Evolutionary conservation across 2,797 vertebrate species (phyloP), one percentile per base, ranked within the genome.

Genomic region (Melanotaenia trifasciata): DNA sequence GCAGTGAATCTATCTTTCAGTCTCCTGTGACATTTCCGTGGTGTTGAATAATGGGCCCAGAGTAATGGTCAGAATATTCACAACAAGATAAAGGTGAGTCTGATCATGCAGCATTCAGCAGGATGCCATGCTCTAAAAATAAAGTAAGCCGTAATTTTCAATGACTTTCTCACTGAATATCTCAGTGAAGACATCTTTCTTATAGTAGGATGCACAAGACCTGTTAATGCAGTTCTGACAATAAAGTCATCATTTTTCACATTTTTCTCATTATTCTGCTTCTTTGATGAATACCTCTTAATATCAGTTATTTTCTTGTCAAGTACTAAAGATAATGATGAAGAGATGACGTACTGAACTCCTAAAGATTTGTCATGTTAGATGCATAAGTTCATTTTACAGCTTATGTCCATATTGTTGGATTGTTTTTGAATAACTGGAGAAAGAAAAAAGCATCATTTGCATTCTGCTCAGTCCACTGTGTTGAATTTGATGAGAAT

Each of bases 401-500:
- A 3, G 64, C 61, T 79, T 60, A 40, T 67, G 40, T 86, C 78
- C 63, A 58, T 74, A 83, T 67, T 83, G 80, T 76, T 67, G 56
- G 61, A 53, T 64, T 53, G 76, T 30, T 76, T 80, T 70, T 36
- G 67, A 68, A 80, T 85, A 87, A 88, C 89, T 89, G 86, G 77
- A 73, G 35, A 78, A 60, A 57, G 84, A 80, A 59, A 69, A 67
- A 89, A 83, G 72, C 72, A 66, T 83, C 84, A 80, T 92, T 93
- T 88, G 79, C 75, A 94, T 94, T 94, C 92, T 62, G 81, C 81
- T 89, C 89, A 78, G 85, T 80, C 71, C 78, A 16, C 84, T 67
- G 83, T 79, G 84, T 80, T 85, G 89, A 86, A 89, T 92, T 87
- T 92, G 91, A 92, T 88, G 89, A 92, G 89, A 90, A 87, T 67